Percentiles rank a stretch among this genome's conserved stretches.
Evolutionary conservation across 2,113 vertebrate genomes (phyloP).

Genomic region (Ageneiosus marmoratus): DNA sequence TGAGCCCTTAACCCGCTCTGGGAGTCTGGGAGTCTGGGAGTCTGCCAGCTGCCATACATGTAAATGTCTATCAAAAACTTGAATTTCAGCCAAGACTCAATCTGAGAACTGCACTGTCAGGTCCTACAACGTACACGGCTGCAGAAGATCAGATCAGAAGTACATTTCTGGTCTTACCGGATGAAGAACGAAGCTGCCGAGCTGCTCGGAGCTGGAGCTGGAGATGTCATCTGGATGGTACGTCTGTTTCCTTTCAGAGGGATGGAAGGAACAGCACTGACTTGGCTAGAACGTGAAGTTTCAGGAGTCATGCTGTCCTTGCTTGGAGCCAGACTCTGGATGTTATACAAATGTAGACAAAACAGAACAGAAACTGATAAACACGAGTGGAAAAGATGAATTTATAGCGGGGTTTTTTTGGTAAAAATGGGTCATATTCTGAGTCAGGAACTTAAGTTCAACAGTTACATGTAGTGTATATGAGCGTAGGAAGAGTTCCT

Average conservation of each 20-base stretch:
- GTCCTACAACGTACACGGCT: neutral
- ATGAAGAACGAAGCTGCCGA: slow-evolving; percentile 50
- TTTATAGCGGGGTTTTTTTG: too few species aligned
- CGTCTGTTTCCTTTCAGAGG: slow-evolving; percentile 4
- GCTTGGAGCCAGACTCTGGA: slow-evolving; percentile 6
- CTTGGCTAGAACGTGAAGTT: neutral
- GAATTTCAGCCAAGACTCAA: neutral
- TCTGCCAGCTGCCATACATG: too few species aligned
- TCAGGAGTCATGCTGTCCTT: neutral
- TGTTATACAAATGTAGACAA: neutral
- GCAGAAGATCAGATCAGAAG: neutral
- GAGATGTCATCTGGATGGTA: slow-evolving; percentile 13
- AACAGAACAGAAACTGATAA: neutral
- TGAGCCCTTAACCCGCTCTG: too few species aligned
- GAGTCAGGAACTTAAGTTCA: neutral
- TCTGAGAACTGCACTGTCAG: neutral
- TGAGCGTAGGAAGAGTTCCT: neutral
- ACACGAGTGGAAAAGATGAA: neutral
- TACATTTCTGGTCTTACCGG: slow-evolving; percentile 32
- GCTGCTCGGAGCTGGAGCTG: slow-evolving; percentile 25
- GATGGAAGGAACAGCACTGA: neutral
- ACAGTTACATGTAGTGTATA: neutral
- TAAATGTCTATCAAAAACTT: neutral
- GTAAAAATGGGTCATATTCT: neutral
- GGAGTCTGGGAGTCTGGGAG: too few species aligned